Evolutionary conservation across 2,888 invertebrate genomes (phyloP), one percentile per base, ranked within the genome.

Genomic region (Brachynemurus nebulosus): DNA sequence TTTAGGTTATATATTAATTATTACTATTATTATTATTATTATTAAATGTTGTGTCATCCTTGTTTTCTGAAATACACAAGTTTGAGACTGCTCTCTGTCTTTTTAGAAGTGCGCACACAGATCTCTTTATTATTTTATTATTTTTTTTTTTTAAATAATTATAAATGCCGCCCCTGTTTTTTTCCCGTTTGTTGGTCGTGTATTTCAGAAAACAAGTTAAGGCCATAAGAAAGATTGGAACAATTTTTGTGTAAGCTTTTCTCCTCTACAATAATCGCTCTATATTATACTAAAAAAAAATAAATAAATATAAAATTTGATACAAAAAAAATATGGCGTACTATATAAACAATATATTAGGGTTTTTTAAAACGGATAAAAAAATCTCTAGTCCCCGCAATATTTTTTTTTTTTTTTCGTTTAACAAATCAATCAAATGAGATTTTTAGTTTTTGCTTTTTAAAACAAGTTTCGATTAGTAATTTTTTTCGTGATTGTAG

Each of bases 311-410:
- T 71, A 70, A 71, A 69, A 64, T 64, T 64, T 64, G 74, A 74
- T 74, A 74, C 74, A 74, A 73, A 71, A 68, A 68, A 64, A 65
- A 63, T 57, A 58, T n/a, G n/a, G n/a, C n/a, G n/a, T n/a, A n/a
- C n/a, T 67, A 68, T 68, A 69, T 65, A 65, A 66, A 68, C 67
- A 66, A 21, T 36, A n/a, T 37, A 43, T 62, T 63, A 63, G 62
- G 63, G 59, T 61, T 63, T 63, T 64, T 64, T 61, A 61, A 48
- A 62, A 44, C 44, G 18, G 17, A 37, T 62, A 60, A 60, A 72
- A n/a, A 74, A 74, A 71, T 74, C 72, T 76, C 76, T 76, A 76
- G 76, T 76, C 76, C 72, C 72, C 72, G 72, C 72, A 72, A 69
- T 57, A 58, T 54, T 58, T 57, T 59, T 58, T 52, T 52, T 51